Base-by-base conservation (phyloP, 1,140 invertebrate species). In the Acromyrmex echinatior region DNA sequence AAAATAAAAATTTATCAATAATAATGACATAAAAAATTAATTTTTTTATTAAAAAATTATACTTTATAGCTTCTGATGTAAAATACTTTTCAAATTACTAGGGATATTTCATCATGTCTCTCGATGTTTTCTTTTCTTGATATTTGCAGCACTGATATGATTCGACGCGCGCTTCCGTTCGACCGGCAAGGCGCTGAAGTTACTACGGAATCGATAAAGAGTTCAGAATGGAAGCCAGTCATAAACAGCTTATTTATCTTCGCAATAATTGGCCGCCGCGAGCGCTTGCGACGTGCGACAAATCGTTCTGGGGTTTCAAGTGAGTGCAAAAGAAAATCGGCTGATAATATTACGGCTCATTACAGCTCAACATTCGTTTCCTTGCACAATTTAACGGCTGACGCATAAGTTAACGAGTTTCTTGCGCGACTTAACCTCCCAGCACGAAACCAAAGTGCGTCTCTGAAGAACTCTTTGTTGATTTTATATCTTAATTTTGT, bases 231-330 rank as follows among this genome's bases (percentile, higher is more conserved):
- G 90, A 92, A 92, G 92, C 89, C 89, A 93, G 87, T 92, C 91
- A 88, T 86, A 93, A 93, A 92, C 91, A 92, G 88, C 89, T 92
- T 93, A 94, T 94, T 94, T 93, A 93, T 93, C 91, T 94, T 93
- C 87, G 80, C 86, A 91, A 92, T 89, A 92, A 92, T 93, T 87
- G 86, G 88, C 89, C 86, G 63, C 86, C 81, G 77, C 74, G 88
- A 91, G 89, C 80, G 88, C 91, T 93, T 92, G 82, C 87, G 81
- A 92, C 86, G 62, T 89, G 90, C 87, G 87, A 92, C 91, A 93
- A 88, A 90, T 92, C 87, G 77, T 92, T 76, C 79, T 92, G 89
- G 90, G 70, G 77, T 68, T 90, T 88, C 78, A 90, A 89, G 91
- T 91, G 80, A 91, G 93, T 93, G 68, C 14, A 66, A 53, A 21